Evolutionary conservation across 2,888 invertebrate species (phyloP), one percentile per base, ranked within the genome.

Genomic region (Beris morrisii): DNA sequence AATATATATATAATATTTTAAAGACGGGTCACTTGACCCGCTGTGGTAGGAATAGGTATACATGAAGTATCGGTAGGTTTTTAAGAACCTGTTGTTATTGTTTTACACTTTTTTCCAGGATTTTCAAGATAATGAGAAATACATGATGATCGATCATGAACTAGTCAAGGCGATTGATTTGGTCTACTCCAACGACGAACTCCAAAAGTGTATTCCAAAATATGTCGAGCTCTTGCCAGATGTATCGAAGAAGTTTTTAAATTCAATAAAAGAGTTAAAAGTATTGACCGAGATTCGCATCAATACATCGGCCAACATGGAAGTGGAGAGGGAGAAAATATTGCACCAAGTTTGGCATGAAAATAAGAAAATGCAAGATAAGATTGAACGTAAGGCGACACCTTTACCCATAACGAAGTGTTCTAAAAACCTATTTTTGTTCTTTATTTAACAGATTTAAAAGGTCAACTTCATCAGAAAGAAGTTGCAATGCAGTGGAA

Each of bases 401-500:
- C 9, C 5, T 52, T 52, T 48, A 3, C 44, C 44, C 6, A 13
- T 48, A 48, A 52, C 28, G n/a, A 13, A 2, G 9, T n/a, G 9
- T 12, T 44, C 44, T 12, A 44, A 44, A 44, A 12, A 44, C 48
- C 3, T 13, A 48, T n/a, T 55, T 31, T 4, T 32, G 3, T 55
- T 4, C 38, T 55, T 38, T 11, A 11, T 58, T 22, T n/a, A 44
- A 6, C 46, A 75, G 75, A 68, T 28, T 68, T 73, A n/a, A 72
- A 72, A 53, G 66, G 61, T 0, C 70, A 72, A 64, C 68, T 75
- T 12, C 70, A 69, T 32, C 73, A 72, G 15, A 72, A 73, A 48
- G 72, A 71, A 61, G 68, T 73, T 4, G 71, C 71, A 56, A 67
- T 73, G n/a, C 71, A 72, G 15, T 75, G 73, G 73, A 74, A 74